Evolutionary conservation across 35 echinoderm and acorn worm species (phyloP).

Genomic region (Lytechinus variegatus): DNA sequence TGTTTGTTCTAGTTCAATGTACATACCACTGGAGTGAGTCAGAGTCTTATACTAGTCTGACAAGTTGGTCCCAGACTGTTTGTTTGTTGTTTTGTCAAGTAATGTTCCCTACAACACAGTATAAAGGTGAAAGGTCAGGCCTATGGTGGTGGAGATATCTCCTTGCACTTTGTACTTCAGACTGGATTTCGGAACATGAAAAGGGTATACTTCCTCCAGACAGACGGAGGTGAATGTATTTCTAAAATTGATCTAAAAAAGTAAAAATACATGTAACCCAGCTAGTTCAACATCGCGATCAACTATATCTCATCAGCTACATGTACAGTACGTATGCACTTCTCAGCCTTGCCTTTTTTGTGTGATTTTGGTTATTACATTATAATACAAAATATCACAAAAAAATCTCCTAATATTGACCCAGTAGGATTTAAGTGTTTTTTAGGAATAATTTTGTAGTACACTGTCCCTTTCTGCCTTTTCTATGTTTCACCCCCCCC

Average conservation of each 20-base stretch:
- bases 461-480: not conserved
- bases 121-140: not conserved
- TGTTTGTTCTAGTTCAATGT: not conserved
- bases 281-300: not conserved
- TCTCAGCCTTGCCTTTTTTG: not conserved
- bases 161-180: not conserved
- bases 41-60: not conserved
- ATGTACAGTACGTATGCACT: no score
- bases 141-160: not conserved
- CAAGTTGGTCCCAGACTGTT: not conserved
- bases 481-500: not conserved
- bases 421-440: not conserved
- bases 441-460: not conserved
- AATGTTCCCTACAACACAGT: not conserved
- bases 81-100: not conserved
- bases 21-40: not conserved
- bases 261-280: not conserved
- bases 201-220: not conserved
- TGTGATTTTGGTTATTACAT: not conserved
- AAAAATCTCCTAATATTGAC: not conserved
- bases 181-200: not conserved
- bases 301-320: not conserved
- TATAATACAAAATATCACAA: not conserved
- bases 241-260: not conserved
- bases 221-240: not conserved